Base-by-base conservation (phyloP, 2,113 vertebrate species). In the Helogale parvula region DNA sequence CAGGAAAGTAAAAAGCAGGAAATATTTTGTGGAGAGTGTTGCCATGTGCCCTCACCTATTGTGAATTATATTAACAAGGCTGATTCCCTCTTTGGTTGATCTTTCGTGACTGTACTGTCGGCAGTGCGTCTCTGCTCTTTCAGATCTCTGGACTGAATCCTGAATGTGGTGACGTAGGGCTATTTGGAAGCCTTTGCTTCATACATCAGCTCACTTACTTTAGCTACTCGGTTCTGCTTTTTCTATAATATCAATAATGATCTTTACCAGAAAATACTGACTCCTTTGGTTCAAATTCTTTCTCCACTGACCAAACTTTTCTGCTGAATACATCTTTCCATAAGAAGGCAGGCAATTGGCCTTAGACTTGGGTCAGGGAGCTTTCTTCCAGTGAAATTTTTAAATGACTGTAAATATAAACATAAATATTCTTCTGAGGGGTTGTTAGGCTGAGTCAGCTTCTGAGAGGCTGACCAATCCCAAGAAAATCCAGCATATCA, bases 401-500 rank as follows among this genome's bases (percentile, higher is more conserved):
- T n/a, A 90, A 96, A 69, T 66, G 27, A 69, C 9, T 71, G 9
- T 65, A 16, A 85, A 66, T 72, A 63, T 65, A 86, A 74, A 47
- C 17, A 21, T 77, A 71, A 84, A 88, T 92, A 90, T 85, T 77
- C 71, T 21, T 94, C 5, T n/a, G 2, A 65, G 33, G 79, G 23
- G 21, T 79, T 87, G 15, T 71, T 95, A 88, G 4, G 45, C 13
- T 79, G 13, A 66, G 3, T 63, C 25, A 38, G 14, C 10, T 95
- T 96, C 23, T 19, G 27, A 14, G 71, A 94, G 7, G n/a, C 31
- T 81, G 35, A 81, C 54, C 10, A 85, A 33, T 96, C 57, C 41
- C 87, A 50, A 90, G 87, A 96, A 88, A 96, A 87, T 38, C 21
- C 79, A 88, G 47, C 16, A 19, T 45, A 76, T 88, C 31, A 88